Evolutionary conservation across 2,113 vertebrate genomes (phyloP).

Genomic region (Hemichromis elongatus): DNA sequence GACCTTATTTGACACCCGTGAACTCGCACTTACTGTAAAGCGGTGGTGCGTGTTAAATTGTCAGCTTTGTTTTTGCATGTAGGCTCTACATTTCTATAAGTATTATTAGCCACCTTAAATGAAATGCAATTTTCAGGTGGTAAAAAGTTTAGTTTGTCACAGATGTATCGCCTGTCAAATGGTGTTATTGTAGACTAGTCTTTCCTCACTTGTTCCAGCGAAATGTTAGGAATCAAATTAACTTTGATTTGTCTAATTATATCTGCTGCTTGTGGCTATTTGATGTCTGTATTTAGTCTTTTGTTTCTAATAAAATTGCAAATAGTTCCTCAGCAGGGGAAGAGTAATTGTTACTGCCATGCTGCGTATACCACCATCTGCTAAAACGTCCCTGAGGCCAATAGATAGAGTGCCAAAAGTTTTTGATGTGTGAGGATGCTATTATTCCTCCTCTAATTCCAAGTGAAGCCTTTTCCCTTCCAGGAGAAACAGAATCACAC

Average conservation of each 20-base stretch:
- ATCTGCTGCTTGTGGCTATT: not conserved
- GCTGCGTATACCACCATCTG: not conserved
- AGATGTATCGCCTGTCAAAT: not conserved
- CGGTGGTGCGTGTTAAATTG: not conserved
- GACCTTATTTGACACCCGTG: not conserved
- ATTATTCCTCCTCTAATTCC: slow-evolving; percentile 15
- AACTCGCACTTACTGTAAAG: not conserved
- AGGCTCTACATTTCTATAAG: not conserved
- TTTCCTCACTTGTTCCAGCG: not conserved
- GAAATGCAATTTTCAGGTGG: not conserved
- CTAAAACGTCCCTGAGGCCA: not conserved
- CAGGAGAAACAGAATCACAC: not conserved
- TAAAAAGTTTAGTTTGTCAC: not conserved
- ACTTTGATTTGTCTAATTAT: not conserved
- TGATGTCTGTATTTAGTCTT: not conserved
- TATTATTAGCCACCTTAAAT: not conserved
- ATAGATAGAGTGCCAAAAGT: not conserved
- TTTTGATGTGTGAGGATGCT: slow-evolving; percentile 14
- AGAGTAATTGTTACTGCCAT: slow-evolving; percentile 5
- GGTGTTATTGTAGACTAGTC: not conserved
- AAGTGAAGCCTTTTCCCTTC: not conserved
- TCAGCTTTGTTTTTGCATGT: not conserved
- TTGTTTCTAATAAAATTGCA: not conserved
- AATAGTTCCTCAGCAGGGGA: not conserved
- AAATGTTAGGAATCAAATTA: not conserved